Percentiles rank a stretch among this genome's conserved stretches.
Evolutionary conservation across 2,113 vertebrate genomes (phyloP).

Genomic region (Empidonax alnorum): DNA sequence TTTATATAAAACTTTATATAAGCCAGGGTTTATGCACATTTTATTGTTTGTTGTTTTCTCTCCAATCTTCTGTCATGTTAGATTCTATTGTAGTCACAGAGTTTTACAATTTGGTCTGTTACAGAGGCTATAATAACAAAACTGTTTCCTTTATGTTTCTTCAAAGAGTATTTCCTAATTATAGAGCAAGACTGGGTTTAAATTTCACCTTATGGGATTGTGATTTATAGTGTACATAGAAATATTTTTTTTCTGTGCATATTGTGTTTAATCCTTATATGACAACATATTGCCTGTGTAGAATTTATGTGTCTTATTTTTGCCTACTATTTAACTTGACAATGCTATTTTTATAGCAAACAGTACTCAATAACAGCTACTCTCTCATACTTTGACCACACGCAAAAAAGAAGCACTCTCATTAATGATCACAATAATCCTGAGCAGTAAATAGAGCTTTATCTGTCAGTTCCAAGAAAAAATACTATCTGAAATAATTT

Average conservation of each 20-base stretch:
- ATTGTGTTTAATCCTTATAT: background rate
- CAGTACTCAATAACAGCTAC: background rate
- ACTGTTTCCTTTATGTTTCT: background rate
- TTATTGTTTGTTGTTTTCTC: background rate
- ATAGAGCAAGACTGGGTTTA: background rate
- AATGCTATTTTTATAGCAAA: background rate
- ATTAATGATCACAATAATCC: slow-evolving; percentile 53
- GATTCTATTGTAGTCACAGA: background rate
- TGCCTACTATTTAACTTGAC: background rate
- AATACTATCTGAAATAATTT: slow-evolving; percentile 36
- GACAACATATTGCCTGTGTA: fast-evolving
- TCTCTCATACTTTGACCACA: background rate
- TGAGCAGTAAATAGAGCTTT: slow-evolving; percentile 15
- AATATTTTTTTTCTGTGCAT: background rate
- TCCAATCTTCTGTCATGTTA: background rate
- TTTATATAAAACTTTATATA: background rate
- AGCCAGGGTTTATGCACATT: background rate
- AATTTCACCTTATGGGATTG: background rate
- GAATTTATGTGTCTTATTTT: background rate
- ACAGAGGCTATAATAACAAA: background rate
- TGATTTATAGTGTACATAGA: background rate
- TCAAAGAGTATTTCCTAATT: background rate
- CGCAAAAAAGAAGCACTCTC: slow-evolving; percentile 23
- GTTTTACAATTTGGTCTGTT: background rate
- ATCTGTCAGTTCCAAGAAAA: slow-evolving; percentile 24